phyloP scores from a whole-genome alignment of 2,797 vertebrate genomes.

The Delichon dasypus region DNA sequence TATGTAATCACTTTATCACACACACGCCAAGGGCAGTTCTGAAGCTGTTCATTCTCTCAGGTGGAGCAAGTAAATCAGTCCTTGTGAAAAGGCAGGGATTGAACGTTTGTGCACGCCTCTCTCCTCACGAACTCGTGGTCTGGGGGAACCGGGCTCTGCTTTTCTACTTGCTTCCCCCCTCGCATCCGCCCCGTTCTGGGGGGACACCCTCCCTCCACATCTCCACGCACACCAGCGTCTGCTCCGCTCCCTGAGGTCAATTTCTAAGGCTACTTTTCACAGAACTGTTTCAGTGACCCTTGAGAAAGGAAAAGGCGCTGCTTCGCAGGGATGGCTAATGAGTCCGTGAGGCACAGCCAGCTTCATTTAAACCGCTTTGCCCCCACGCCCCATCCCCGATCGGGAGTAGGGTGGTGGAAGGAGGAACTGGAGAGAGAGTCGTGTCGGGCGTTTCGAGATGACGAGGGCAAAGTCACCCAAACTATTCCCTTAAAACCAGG shows the following conservation, averaged over 20 bases:
- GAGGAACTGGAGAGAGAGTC: background rate
- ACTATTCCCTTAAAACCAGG: background rate
- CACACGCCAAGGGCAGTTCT: slow-evolving; percentile 12
- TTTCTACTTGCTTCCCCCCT: background rate
- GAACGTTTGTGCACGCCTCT: background rate
- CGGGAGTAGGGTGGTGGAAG: background rate
- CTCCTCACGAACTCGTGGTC: background rate
- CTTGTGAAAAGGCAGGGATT: background rate
- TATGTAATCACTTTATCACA: slow-evolving; percentile 3
- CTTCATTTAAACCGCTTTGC: background rate
- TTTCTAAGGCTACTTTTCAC: background rate
- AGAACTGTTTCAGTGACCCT: background rate
- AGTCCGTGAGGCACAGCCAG: background rate
- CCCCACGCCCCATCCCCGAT: background rate
- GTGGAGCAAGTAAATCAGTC: background rate
- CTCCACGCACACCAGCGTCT: background rate
- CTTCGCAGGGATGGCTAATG: background rate
- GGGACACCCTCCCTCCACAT: background rate
- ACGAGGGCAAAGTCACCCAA: background rate
- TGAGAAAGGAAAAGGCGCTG: background rate
- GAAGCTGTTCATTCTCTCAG: background rate
- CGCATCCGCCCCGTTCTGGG: background rate
- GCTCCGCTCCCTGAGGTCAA: background rate
- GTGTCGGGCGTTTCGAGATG: background rate
- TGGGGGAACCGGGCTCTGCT: background rate